Conservation (phyloP, 2,797 vertebrate genomes). For the Squalus acanthias region DNA sequence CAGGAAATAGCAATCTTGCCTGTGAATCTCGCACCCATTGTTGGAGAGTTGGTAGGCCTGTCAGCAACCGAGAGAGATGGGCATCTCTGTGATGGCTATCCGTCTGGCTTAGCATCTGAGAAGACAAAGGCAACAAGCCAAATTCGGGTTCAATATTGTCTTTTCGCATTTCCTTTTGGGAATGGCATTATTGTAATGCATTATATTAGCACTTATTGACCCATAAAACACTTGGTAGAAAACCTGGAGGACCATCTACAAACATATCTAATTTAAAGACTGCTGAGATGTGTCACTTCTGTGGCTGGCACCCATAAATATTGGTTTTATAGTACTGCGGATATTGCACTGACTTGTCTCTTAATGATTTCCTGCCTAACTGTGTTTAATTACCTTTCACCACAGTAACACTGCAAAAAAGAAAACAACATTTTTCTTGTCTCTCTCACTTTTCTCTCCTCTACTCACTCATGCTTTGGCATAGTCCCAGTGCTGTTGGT, state of each 20-base stretch:
- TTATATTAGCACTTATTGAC: neutral
- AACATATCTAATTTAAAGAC: neutral
- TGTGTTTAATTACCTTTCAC: conserved; percentile 14
- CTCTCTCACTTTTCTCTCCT: neutral
- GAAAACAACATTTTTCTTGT: neutral
- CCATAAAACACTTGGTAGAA: neutral
- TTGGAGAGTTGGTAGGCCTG: neutral
- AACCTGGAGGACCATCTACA: neutral
- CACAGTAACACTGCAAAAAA: neutral
- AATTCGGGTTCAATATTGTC: neutral
- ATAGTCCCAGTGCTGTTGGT: neutral
- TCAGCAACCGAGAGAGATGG: neutral
- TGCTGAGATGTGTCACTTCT: neutral
- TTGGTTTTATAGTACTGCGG: neutral
- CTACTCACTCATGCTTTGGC: neutral
- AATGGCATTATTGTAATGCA: neutral
- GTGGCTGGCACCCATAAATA: neutral
- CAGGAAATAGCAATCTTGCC: neutral
- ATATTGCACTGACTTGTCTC: neutral
- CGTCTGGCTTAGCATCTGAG: too few species aligned
- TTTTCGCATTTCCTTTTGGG: neutral
- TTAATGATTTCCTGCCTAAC: conserved; percentile 12
- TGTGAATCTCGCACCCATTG: neutral
- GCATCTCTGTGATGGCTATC: neutral
- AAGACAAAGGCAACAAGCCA: too few species aligned